Conservation (phyloP, 2,797 vertebrate genomes). For the Petrocephalus schoutedeni region DNA sequence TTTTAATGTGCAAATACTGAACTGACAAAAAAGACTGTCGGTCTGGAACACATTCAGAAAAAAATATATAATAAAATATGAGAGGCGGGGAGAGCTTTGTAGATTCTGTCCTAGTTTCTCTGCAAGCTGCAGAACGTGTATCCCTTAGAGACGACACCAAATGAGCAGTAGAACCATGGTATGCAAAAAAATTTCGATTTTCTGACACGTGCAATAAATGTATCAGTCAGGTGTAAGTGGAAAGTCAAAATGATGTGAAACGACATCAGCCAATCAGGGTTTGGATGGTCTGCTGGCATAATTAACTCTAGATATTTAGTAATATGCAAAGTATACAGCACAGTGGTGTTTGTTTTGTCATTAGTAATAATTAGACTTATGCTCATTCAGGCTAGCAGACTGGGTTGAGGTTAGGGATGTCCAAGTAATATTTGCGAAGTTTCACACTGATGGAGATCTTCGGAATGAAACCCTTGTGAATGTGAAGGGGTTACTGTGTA, state of each 20-base stretch:
- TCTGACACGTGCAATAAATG: background rate
- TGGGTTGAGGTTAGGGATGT: background rate
- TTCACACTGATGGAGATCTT: background rate
- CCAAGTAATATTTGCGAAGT: background rate
- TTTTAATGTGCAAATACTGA: background rate
- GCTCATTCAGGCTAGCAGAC: background rate
- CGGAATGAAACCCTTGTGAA: background rate
- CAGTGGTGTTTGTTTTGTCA: background rate
- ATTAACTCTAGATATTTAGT: background rate
- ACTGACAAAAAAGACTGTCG: background rate
- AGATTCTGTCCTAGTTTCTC: background rate
- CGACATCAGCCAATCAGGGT: background rate
- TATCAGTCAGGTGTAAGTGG: background rate
- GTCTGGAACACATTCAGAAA: background rate
- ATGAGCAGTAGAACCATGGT: background rate
- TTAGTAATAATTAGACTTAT: background rate
- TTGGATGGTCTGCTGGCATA: background rate
- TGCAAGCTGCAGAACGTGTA: background rate
- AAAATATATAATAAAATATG: background rate
- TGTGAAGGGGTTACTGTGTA: background rate
- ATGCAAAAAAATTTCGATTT: background rate
- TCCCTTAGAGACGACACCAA: background rate
- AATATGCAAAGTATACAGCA: background rate
- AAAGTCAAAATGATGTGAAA: background rate
- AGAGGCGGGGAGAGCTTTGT: background rate